Percentiles rank a stretch among this genome's conserved stretches.
phyloP scores from a whole-genome alignment of 2,797 vertebrate genomes.

The Peromyscus aztecus region DNA sequence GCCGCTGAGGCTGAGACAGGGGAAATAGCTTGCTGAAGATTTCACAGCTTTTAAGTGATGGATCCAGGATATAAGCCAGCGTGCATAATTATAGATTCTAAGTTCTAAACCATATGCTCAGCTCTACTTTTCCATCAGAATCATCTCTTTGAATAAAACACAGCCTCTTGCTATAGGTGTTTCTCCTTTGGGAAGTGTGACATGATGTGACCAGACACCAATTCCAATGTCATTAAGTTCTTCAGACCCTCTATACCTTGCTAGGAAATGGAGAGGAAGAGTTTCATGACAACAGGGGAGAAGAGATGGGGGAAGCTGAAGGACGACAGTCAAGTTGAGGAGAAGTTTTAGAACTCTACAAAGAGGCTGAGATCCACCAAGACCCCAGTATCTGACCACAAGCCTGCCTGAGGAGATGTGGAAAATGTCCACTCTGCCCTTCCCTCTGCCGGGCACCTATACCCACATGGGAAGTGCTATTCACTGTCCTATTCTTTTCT shows the following conservation, averaged over 20 bases:
- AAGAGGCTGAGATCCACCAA: not conserved
- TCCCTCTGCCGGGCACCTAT: not conserved
- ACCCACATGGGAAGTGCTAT: not conserved
- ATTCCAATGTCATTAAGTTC: not conserved
- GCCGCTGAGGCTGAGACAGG: slow-evolving; percentile 9
- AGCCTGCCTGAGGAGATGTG: not conserved
- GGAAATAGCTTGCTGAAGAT: not conserved
- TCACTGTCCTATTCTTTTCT: not conserved
- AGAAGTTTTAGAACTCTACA: not conserved
- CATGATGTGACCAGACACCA: not conserved
- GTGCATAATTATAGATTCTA: slow-evolving; percentile 19
- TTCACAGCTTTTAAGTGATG: slow-evolving; percentile 11
- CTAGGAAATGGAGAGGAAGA: not conserved
- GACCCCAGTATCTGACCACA: not conserved
- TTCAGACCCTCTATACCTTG: slow-evolving; percentile 1
- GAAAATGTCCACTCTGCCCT: not conserved
- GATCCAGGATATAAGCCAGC: not conserved
- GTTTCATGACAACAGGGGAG: not conserved
- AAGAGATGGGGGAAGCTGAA: not conserved
- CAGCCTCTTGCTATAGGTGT: not conserved
- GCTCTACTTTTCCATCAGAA: slow-evolving; percentile 5
- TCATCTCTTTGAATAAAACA: not conserved
- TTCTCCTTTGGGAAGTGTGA: slow-evolving; percentile 7
- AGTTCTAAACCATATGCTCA: slow-evolving; percentile 35
- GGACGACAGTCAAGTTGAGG: not conserved